Conservation (phyloP, 1,140 invertebrate species). For the Drosophila elegans region DNA sequence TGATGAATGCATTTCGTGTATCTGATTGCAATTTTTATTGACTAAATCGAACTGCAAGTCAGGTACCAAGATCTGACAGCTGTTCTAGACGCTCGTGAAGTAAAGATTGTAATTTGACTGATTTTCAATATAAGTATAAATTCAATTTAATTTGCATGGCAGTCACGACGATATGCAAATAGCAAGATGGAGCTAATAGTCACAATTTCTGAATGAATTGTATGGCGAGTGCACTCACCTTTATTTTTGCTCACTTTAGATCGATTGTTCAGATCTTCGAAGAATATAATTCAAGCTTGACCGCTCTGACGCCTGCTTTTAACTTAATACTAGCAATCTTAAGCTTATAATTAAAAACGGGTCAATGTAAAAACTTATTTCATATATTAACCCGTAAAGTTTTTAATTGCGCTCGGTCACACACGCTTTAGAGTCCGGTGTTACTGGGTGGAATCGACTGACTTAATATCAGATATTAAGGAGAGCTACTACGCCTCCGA, state of each 20-base stretch:
- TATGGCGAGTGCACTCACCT: constrained; percentile 42
- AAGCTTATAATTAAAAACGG: constrained; percentile 24
- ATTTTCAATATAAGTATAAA: constrained; percentile 18
- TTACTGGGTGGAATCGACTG: constrained; percentile 12
- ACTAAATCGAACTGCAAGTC: constrained; percentile 12
- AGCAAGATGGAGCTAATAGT: neutral
- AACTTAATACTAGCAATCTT: constrained; percentile 5
- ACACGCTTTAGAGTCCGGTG: neutral
- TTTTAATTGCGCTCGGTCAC: constrained; percentile 15
- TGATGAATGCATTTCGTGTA: constrained; percentile 16
- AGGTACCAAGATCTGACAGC: constrained; percentile 5
- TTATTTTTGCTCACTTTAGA: constrained; percentile 27
- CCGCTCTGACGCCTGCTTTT: neutral
- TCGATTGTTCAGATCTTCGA: constrained; percentile 39
- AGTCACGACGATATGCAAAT: constrained; percentile 40
- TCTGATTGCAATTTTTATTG: constrained; percentile 15
- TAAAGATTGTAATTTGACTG: constrained; percentile 12
- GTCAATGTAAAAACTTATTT: constrained; percentile 7
- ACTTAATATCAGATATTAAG: constrained; percentile 18
- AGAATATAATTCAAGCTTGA: constrained; percentile 7
- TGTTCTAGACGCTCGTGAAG: constrained; percentile 19
- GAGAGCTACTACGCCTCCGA: constrained; percentile 3
- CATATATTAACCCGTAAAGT: constrained; percentile 8
- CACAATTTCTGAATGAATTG: constrained; percentile 36
- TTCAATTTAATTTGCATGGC: constrained; percentile 24